Evolutionary conservation across 2,888 invertebrate genomes (phyloP).

Genomic region (Perizoma flavofasciatum): DNA sequence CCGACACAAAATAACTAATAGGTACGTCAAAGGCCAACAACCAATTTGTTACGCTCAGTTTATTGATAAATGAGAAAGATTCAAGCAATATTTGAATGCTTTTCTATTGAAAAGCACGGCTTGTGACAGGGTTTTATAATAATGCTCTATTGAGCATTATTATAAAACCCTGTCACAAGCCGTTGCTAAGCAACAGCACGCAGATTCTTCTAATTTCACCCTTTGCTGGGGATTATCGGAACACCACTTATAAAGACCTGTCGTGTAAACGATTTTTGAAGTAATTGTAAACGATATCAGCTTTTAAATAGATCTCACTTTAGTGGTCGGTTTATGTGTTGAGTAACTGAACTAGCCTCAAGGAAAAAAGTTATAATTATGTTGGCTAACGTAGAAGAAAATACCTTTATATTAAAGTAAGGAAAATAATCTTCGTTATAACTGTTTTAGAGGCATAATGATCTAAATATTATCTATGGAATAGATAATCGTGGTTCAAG

Average conservation of each 20-base stretch:
- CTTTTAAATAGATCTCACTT: slow-evolving; percentile 24
- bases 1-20: slow-evolving; percentile 11
- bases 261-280: slow-evolving; percentile 30
- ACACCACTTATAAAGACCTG: slow-evolving; percentile 28
- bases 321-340: slow-evolving; percentile 15
- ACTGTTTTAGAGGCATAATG: too few species aligned
- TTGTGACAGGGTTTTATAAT: too few species aligned
- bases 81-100: slow-evolving; percentile 8
- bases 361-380: not conserved
- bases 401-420: too few species aligned
- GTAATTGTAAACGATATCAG: slow-evolving; percentile 28
- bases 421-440: too few species aligned
- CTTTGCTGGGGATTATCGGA: slow-evolving; percentile 46
- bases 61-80: slow-evolving; percentile 21
- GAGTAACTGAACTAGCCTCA: slow-evolving; percentile 8
- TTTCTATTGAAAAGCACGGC: too few species aligned
- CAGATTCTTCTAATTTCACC: slow-evolving; percentile 57
- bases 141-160: not conserved
- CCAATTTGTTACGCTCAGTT: slow-evolving; percentile 27
- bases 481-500: too few species aligned
- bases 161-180: slow-evolving; percentile 8
- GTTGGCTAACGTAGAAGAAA: too few species aligned
- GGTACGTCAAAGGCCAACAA: slow-evolving; percentile 7
- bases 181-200: slow-evolving; percentile 74
- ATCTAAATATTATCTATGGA: too few species aligned